A percentile compares a stretch with the other conserved stretches of the same genome.
Evolutionary conservation across 2,113 vertebrate species (phyloP).

Genomic region (Sminthopsis crassicaudata): DNA sequence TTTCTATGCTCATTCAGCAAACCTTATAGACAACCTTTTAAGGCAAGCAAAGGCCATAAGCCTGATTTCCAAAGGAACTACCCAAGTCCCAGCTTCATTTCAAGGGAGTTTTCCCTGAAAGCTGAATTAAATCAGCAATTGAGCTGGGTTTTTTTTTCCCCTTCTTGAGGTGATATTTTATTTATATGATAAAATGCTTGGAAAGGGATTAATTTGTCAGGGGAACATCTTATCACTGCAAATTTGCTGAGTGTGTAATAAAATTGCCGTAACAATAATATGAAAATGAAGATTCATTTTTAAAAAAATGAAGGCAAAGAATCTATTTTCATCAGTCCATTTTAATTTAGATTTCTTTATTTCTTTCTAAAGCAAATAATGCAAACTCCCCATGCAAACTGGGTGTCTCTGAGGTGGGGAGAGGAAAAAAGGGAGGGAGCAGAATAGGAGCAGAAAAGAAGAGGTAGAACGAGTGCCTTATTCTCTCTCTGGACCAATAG

Average conservation of each 20-base stretch:
- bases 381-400: not conserved
- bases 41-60: slow-evolving; percentile 59
- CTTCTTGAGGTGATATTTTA: slow-evolving; percentile 87
- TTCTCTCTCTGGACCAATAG: slow-evolving; percentile 25
- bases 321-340: slow-evolving; percentile 75
- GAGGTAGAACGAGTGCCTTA: not conserved
- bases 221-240: slow-evolving; percentile 89
- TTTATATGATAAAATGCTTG: slow-evolving; percentile 88
- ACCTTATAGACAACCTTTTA: slow-evolving; percentile 35
- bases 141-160: slow-evolving; percentile 78
- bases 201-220: slow-evolving; percentile 89
- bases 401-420: not conserved
- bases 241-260: slow-evolving; percentile 93
- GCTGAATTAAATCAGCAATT: slow-evolving; percentile 84
- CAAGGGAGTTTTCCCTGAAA: slow-evolving; percentile 80
- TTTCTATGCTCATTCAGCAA: slow-evolving; percentile 29
- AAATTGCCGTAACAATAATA: slow-evolving; percentile 92
- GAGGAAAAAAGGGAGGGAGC: not conserved
- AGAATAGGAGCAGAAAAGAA: not conserved
- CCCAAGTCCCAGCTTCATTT: slow-evolving; percentile 77
- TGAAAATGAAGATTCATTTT: slow-evolving; percentile 87
- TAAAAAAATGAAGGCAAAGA: slow-evolving; percentile 75
- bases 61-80: slow-evolving; percentile 47
- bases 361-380: slow-evolving; percentile 40
- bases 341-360: slow-evolving; percentile 73